phyloP scores from a whole-genome alignment of 2,797 vertebrate genomes.

The Phrynocephalus guinanensis region DNA sequence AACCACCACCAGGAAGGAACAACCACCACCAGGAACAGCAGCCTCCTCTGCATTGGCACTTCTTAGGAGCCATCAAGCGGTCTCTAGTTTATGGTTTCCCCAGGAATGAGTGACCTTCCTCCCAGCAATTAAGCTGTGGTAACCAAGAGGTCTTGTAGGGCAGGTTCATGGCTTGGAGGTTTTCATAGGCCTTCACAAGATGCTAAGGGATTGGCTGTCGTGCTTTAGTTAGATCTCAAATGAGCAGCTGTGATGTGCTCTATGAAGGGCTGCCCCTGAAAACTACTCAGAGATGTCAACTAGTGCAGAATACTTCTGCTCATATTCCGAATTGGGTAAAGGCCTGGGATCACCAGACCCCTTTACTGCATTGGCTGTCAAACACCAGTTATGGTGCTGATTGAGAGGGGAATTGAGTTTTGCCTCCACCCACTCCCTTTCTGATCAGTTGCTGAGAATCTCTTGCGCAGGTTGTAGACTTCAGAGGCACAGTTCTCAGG shows the following conservation, averaged over 20 bases:
- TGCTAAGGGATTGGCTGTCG: too few species aligned
- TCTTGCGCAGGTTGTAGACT: too few species aligned
- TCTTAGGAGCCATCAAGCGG: too few species aligned
- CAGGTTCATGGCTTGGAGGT: too few species aligned
- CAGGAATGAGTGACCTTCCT: too few species aligned
- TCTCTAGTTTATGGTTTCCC: too few species aligned
- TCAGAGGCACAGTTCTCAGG: too few species aligned
- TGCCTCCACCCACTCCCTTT: background rate
- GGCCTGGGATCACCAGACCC: background rate
- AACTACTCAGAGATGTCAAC: background rate
- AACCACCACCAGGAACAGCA: too few species aligned
- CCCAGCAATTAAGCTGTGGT: too few species aligned
- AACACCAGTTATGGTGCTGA: background rate
- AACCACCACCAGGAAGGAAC: background rate
- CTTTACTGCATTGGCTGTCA: background rate
- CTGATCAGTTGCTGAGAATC: background rate
- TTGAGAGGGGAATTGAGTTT: background rate
- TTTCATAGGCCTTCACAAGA: too few species aligned
- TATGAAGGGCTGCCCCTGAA: background rate
- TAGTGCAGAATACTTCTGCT: background rate
- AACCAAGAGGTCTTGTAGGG: too few species aligned
- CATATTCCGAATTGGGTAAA: background rate
- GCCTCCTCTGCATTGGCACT: too few species aligned
- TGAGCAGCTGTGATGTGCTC: background rate
- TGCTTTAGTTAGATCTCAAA: background rate